Evolutionary conservation across 2,888 invertebrate genomes (phyloP).

Genomic region (Scaptomyza flava): DNA sequence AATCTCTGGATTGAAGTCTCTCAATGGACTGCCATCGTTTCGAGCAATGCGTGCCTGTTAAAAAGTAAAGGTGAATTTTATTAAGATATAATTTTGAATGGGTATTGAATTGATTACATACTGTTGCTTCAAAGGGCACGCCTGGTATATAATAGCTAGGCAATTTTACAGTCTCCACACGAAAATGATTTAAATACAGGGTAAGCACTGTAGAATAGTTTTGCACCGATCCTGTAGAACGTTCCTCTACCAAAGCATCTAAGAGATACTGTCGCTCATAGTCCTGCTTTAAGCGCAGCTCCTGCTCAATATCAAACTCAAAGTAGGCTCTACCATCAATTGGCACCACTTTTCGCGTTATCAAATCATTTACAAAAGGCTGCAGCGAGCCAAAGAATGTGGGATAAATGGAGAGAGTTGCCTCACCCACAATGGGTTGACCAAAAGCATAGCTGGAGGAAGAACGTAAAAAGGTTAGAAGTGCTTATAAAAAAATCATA

Average conservation of each 20-base stretch:
- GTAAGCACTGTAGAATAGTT: conserved; percentile 92
- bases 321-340: conserved; percentile 88
- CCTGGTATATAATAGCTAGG: conserved; percentile 97
- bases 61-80: not conserved
- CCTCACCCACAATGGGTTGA: conserved; percentile 94
- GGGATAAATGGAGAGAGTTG: conserved; percentile 93
- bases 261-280: conserved; percentile 92
- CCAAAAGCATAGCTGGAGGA: conserved; percentile 85
- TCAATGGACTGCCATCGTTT: conserved; percentile 89
- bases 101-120: conserved; percentile 36
- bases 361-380: conserved; percentile 83
- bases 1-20: conserved; percentile 87
- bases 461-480: not conserved
- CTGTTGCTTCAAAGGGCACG: conserved; percentile 87
- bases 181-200: conserved; percentile 91
- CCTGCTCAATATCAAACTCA: conserved; percentile 91
- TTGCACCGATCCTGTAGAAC: conserved; percentile 92
- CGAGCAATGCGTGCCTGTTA: conserved; percentile 88
- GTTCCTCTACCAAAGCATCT: conserved; percentile 96
- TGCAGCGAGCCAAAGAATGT: conserved; percentile 86
- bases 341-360: conserved; percentile 89
- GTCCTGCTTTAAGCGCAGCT: conserved; percentile 91
- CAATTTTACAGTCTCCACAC: conserved; percentile 91
- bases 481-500: too few relatives aligned
- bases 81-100: too few relatives aligned